Conservation (phyloP, 1,140 invertebrate genomes). For the Platyscapa corneri region DNA sequence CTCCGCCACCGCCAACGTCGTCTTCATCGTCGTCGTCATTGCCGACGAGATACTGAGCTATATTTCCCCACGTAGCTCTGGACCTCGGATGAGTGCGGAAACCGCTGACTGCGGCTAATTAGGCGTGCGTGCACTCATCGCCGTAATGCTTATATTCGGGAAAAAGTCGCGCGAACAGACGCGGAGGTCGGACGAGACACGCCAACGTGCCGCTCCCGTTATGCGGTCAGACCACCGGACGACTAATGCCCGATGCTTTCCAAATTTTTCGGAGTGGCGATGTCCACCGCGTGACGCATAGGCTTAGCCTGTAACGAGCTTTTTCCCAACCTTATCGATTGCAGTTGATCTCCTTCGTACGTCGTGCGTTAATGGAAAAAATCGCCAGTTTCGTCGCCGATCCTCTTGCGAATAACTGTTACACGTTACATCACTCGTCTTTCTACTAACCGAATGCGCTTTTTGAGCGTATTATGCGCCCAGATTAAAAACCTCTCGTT, state of each 20-base stretch:
- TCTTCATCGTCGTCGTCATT: no score
- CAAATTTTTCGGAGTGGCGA: background rate
- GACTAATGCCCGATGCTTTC: background rate
- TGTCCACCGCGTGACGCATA: no score
- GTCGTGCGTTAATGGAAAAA: background rate
- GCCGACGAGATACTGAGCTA: constrained; percentile 13
- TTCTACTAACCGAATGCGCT: no score
- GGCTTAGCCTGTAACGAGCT: background rate
- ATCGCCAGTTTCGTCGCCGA: background rate
- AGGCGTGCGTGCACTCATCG: background rate
- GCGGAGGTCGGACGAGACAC: no score
- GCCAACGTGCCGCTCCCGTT: no score
- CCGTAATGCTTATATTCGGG: background rate
- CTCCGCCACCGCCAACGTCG: background rate
- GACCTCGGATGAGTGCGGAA: background rate
- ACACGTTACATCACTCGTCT: background rate
- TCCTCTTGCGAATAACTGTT: background rate
- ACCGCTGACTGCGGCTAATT: background rate
- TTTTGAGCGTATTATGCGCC: background rate
- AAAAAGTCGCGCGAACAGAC: background rate
- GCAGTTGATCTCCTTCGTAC: background rate
- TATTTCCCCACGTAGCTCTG: constrained; percentile 3
- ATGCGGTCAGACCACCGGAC: no score
- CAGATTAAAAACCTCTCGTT: no score
- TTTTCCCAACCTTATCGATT: background rate